Evolutionary conservation across 2,888 invertebrate genomes (phyloP).

Genomic region (Ecliptopera silaceata): DNA sequence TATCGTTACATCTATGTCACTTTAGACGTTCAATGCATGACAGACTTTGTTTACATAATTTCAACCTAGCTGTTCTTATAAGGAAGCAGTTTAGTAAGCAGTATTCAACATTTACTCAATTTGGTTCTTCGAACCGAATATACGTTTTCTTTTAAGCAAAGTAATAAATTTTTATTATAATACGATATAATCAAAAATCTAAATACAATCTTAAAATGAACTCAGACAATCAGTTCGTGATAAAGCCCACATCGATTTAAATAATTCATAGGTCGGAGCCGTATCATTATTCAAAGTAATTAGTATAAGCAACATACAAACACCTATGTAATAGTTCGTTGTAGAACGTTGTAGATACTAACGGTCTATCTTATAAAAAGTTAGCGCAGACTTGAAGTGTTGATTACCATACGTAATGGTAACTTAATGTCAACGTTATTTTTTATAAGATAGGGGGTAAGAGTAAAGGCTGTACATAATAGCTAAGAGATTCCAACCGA

Average conservation of each 20-base stretch:
- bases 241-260: constrained; percentile 26
- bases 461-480: neutral
- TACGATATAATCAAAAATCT: neutral
- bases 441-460: no score
- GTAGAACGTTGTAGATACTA: neutral
- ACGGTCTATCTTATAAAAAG: no score
- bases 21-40: constrained; percentile 28
- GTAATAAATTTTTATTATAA: no score
- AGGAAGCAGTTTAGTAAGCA: constrained; percentile 23
- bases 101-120: no score
- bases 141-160: no score
- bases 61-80: constrained; percentile 2
- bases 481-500: constrained; percentile 1
- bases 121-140: no score
- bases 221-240: constrained; percentile 17
- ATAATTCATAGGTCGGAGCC: constrained; percentile 25
- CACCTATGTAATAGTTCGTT: no score
- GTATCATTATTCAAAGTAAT: no score
- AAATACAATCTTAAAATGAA: neutral
- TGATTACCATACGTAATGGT: no score
- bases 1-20: constrained; percentile 29
- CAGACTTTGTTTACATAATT: constrained; percentile 21
- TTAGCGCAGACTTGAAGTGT: no score
- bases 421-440: no score
- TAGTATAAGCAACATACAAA: no score